These are phyloP conservation scores for Grammomys dolichurus DNA, from an alignment of 2,113 vertebrate genomes.

Conservation along the genomic window DNA sequence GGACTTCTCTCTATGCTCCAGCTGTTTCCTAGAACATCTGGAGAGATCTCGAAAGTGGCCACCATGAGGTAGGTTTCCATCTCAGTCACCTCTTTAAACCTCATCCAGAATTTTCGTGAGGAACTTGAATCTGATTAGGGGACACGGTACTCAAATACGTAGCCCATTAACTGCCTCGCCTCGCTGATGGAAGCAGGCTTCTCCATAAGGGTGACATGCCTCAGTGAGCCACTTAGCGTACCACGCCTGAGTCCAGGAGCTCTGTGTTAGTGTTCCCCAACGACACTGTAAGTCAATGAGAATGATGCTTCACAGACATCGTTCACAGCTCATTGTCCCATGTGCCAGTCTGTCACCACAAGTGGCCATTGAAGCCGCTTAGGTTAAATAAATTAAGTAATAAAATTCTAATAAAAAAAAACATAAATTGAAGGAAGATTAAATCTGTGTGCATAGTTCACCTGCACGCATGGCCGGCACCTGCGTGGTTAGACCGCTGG, in stretches of 20 bases:
- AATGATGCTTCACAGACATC: accelerated
- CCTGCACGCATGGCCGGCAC: background rate
- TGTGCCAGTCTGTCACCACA: background rate
- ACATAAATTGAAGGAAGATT: background rate
- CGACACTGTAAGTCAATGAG: background rate
- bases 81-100: background rate
- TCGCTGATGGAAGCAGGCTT: slow-evolving; percentile 44
- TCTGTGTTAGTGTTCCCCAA: background rate
- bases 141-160: slow-evolving; percentile 27
- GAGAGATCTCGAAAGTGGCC: background rate
- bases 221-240: background rate
- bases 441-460: too few relatives aligned
- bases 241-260: background rate
- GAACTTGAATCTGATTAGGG: background rate
- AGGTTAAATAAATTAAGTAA: background rate
- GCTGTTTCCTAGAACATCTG: background rate
- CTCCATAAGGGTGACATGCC: slow-evolving; percentile 29
- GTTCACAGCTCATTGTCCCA: background rate
- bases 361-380: background rate
- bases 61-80: background rate
- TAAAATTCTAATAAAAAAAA: background rate
- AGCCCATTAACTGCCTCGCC: slow-evolving; percentile 39
- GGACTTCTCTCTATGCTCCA: background rate
- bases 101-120: background rate
- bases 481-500: accelerated